Conservation (phyloP, 2,113 vertebrate genomes). For the Mastomys natalensis region DNA sequence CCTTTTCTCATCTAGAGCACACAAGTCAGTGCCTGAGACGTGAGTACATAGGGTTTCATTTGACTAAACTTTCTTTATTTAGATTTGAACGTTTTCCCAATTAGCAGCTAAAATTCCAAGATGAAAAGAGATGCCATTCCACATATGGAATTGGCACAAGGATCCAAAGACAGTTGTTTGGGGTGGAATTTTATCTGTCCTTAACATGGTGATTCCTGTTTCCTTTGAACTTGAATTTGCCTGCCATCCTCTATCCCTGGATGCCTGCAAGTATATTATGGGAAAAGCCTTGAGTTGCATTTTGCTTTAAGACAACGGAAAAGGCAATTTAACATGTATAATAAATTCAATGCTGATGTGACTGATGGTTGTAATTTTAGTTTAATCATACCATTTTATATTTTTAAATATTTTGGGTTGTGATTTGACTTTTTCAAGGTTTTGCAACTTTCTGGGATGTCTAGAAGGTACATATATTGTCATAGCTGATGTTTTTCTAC, state of each 20-base stretch:
- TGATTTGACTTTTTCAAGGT: not conserved
- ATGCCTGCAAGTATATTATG: not conserved
- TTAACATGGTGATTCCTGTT: slow-evolving; percentile 14
- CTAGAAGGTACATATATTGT: not conserved
- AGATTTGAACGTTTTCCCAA: slow-evolving; percentile 5
- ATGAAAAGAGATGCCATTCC: not conserved
- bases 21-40: not conserved
- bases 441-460: not conserved
- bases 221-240: slow-evolving; percentile 1
- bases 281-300: not conserved
- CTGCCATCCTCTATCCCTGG: not conserved
- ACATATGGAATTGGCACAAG: not conserved
- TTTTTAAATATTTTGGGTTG: slow-evolving; percentile 11
- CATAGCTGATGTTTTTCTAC: not conserved
- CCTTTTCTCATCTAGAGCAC: not conserved
- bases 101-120: slow-evolving; percentile 41
- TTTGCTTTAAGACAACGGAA: slow-evolving; percentile 1
- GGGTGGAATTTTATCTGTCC: slow-evolving; percentile 21
- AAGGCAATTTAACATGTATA: not conserved
- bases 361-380: not conserved
- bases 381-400: not conserved
- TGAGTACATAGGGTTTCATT: not conserved
- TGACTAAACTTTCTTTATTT: not conserved
- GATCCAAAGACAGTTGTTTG: not conserved
- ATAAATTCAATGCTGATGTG: not conserved